phyloP scores from a whole-genome alignment of 2,888 invertebrate species.

The Xylocampa areola region DNA sequence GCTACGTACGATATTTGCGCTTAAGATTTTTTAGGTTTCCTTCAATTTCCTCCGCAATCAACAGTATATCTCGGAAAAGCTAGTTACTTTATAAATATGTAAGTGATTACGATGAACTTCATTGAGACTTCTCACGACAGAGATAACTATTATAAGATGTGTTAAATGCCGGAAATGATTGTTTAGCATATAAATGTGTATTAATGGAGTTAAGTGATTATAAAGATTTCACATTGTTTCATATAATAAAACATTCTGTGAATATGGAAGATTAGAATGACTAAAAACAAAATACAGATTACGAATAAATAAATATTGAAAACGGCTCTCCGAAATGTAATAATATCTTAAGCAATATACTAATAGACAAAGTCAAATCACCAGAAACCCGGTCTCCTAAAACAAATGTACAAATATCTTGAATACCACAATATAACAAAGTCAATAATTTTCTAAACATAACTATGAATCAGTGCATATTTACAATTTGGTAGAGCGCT shows the following conservation, averaged over 20 bases:
- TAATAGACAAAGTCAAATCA: not conserved
- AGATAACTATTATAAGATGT: slow-evolving; percentile 34
- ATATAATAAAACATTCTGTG: too few species aligned
- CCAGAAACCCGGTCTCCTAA: slow-evolving; percentile 16
- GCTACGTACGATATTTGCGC: too few species aligned
- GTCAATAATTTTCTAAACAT: slow-evolving; percentile 70
- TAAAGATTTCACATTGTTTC: slow-evolving; percentile 15
- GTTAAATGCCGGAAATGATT: slow-evolving; percentile 45
- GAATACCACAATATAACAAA: slow-evolving; percentile 48
- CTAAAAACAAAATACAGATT: too few species aligned
- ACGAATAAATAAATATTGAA: too few species aligned
- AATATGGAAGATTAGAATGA: too few species aligned
- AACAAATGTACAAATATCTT: slow-evolving; percentile 43
- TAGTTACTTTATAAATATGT: slow-evolving; percentile 24
- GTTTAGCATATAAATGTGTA: slow-evolving; percentile 39
- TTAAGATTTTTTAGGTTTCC: too few species aligned
- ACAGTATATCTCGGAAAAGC: slow-evolving; percentile 8
- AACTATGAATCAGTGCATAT: slow-evolving; percentile 70
- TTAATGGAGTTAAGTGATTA: slow-evolving; percentile 17
- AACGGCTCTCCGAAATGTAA: too few species aligned
- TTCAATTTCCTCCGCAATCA: slow-evolving; percentile 14
- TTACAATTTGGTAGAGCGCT: slow-evolving; percentile 58
- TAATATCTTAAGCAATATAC: too few species aligned
- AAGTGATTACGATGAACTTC: slow-evolving; percentile 29
- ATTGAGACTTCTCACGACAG: slow-evolving; percentile 34